Conservation (phyloP, 2,113 vertebrate genomes). For the Arenaria interpres region DNA sequence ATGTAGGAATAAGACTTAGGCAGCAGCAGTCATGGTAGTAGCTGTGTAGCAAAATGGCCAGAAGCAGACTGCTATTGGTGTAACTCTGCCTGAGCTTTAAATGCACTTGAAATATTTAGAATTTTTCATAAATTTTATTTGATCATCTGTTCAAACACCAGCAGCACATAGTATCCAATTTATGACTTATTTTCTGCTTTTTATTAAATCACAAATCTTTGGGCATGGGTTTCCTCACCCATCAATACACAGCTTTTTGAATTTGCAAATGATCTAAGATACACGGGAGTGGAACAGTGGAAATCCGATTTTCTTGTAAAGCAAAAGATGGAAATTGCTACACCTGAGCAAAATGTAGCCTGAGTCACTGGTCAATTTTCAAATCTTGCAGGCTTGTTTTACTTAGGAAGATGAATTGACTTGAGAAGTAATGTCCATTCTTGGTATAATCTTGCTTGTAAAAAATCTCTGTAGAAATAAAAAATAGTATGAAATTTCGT, state of each 20-base stretch:
- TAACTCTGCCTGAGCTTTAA: constrained; percentile 10
- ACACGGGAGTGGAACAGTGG: not conserved
- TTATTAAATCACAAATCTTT: constrained; percentile 10
- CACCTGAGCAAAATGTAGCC: not conserved
- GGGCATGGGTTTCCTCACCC: not conserved
- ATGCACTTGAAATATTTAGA: constrained; percentile 17
- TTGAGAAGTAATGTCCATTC: not conserved
- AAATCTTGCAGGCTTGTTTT: not conserved
- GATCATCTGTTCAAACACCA: not conserved
- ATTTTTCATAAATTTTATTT: constrained; percentile 40
- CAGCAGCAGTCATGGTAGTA: not conserved
- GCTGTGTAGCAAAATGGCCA: not conserved
- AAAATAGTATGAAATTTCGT: not conserved
- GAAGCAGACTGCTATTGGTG: constrained; percentile 9
- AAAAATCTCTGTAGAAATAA: not conserved
- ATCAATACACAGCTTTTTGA: not conserved
- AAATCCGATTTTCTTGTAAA: not conserved
- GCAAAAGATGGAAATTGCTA: not conserved
- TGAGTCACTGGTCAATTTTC: not conserved
- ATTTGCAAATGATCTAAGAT: not conserved
- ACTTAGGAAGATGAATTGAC: not conserved
- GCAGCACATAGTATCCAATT: not conserved
- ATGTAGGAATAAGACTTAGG: not conserved
- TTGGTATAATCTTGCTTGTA: not conserved
- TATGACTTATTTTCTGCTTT: not conserved